phyloP scores from a whole-genome alignment of 92 coral and sea anemone species.

The Parazoanthus atlanticus region DNA sequence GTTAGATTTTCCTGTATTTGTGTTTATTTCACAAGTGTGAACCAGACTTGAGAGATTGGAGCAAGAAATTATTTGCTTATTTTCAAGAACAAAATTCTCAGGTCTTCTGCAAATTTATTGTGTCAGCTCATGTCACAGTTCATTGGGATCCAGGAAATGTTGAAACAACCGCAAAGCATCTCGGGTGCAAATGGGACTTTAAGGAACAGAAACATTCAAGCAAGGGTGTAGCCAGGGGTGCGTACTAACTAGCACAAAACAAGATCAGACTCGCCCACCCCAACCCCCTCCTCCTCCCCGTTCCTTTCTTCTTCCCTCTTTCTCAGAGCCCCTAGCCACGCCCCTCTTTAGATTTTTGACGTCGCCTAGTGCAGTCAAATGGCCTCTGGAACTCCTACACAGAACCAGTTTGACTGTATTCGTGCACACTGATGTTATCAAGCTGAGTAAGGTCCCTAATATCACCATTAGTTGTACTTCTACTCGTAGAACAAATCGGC shows the following conservation, averaged over 20 bases:
- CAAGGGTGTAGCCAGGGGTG: background rate
- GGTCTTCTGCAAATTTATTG: too few relatives aligned
- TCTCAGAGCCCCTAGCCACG: background rate
- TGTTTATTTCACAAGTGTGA: too few relatives aligned
- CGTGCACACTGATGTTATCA: background rate
- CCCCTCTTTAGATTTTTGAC: background rate
- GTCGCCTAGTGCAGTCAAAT: background rate
- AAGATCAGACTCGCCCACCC: background rate
- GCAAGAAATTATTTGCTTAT: too few relatives aligned
- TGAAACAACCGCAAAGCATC: background rate
- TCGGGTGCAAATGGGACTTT: background rate
- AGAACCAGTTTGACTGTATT: background rate
- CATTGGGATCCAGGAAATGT: background rate
- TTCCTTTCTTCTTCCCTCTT: background rate
- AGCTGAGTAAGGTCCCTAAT: background rate
- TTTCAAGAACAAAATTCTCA: too few relatives aligned
- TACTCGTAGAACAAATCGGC: background rate
- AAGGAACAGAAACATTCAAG: background rate
- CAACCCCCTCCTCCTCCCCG: too few relatives aligned
- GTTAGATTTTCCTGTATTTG: too few relatives aligned
- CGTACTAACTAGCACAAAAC: background rate
- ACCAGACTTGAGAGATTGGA: too few relatives aligned
- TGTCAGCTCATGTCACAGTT: background rate
- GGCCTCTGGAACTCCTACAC: background rate
- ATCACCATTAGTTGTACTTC: background rate